Conservation (phyloP, 2,888 invertebrate genomes). For the Acanthosoma haemorrhoidale region DNA sequence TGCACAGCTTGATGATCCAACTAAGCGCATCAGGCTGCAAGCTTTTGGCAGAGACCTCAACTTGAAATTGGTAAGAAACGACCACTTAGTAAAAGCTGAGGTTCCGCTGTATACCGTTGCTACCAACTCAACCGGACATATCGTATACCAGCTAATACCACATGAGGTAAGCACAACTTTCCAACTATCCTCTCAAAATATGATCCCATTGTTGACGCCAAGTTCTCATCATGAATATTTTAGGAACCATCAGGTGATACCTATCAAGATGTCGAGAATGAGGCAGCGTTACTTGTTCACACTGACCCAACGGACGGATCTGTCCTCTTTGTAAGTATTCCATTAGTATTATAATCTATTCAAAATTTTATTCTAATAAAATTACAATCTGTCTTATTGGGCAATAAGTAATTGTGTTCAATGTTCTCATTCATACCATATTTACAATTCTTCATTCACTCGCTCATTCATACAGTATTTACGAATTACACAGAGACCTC, state of each 20-base stretch:
- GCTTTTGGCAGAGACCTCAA: constrained; percentile 75
- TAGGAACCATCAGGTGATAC: constrained; percentile 75
- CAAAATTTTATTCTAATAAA: too few species aligned
- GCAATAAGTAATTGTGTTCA: too few species aligned
- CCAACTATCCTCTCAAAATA: neutral
- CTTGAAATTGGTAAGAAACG: constrained; percentile 67
- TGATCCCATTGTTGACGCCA: neutral
- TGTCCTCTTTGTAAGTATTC: constrained; percentile 73
- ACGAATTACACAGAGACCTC: too few species aligned
- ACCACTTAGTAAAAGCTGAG: constrained; percentile 70
- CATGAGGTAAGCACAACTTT: constrained; percentile 57
- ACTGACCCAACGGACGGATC: constrained; percentile 72
- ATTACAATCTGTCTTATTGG: too few species aligned
- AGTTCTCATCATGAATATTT: constrained; percentile 41
- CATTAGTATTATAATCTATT: too few species aligned
- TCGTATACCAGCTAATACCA: constrained; percentile 70
- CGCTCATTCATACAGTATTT: too few species aligned
- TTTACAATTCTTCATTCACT: too few species aligned
- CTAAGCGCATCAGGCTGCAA: constrained; percentile 59
- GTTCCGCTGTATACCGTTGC: constrained; percentile 77
- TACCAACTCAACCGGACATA: constrained; percentile 67
- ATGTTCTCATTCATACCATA: too few species aligned
- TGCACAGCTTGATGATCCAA: constrained; percentile 46
- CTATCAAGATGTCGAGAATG: constrained; percentile 80
- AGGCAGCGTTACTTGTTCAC: constrained; percentile 80